These are phyloP conservation scores for Xanthia icteritia DNA, from an alignment of 2,888 invertebrate species.

Conservation along the genomic window DNA sequence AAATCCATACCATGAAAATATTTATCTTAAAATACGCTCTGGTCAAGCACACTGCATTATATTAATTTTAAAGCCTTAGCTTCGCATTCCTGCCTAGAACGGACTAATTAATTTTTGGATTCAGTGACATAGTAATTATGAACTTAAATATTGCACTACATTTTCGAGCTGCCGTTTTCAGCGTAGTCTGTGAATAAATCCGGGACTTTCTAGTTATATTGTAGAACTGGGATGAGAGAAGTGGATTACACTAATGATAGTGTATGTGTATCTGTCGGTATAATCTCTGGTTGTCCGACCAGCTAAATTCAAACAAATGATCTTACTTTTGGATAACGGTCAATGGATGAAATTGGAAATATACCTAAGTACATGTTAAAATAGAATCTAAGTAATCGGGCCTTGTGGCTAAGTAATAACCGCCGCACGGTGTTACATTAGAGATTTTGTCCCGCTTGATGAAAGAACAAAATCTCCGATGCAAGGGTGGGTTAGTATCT, in stretches of 20 bases:
- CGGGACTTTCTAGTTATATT: not conserved
- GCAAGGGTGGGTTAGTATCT: too few species aligned
- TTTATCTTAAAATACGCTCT: too few species aligned
- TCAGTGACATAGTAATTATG: slow-evolving; percentile 30
- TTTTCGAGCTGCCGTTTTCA: slow-evolving; percentile 1
- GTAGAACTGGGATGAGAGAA: not conserved
- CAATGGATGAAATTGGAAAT: not conserved
- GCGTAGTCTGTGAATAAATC: slow-evolving; percentile 5
- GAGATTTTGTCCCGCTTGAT: too few species aligned
- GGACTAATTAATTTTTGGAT: slow-evolving; percentile 25
- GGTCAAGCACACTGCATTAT: not conserved
- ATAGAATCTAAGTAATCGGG: too few species aligned
- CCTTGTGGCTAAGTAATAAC: too few species aligned
- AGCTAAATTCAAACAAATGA: slow-evolving; percentile 6
- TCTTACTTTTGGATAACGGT: not conserved
- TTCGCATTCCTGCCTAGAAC: not conserved
- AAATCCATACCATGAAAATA: too few species aligned
- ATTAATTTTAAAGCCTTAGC: not conserved
- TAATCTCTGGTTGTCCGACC: not conserved
- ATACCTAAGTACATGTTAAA: too few species aligned
- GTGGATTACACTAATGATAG: not conserved
- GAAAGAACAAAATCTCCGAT: too few species aligned
- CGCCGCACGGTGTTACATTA: too few species aligned
- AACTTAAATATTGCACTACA: slow-evolving; percentile 11
- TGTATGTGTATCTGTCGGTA: not conserved